Percentiles rank a stretch among this genome's conserved stretches.
These are phyloP conservation scores for Eupeodes luniger DNA, from an alignment of 2,888 invertebrate genomes.

Conservation along the genomic window DNA sequence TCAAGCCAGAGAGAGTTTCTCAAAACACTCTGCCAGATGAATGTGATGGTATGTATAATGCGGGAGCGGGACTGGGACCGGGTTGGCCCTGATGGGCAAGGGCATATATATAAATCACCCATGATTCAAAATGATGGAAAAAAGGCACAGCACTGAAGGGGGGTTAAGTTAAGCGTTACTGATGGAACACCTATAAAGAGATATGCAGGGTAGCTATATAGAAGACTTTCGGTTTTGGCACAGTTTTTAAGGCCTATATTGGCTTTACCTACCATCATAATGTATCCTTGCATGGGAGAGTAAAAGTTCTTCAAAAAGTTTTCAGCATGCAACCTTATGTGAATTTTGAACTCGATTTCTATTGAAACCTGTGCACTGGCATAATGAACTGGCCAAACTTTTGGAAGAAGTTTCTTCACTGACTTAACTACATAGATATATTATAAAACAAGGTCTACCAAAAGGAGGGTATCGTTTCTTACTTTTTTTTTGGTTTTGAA, in stretches of 20 bases:
- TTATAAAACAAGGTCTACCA: background rate
- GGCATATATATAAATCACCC: too few relatives aligned
- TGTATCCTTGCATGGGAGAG: constrained; percentile 14
- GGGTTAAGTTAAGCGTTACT: background rate
- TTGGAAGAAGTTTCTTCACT: constrained; percentile 58
- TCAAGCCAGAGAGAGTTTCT: constrained; percentile 28
- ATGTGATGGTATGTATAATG: constrained; percentile 39
- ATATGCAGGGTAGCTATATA: background rate
- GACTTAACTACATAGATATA: background rate
- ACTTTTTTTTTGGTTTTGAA: constrained; percentile 30
- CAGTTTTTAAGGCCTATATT: constrained; percentile 24
- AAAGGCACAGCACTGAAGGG: too few relatives aligned
- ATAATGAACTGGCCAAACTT: constrained; percentile 73
- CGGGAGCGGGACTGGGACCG: background rate
- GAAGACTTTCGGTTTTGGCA: constrained; percentile 18
- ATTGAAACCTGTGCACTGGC: constrained; percentile 68
- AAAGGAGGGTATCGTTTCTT: constrained; percentile 1
- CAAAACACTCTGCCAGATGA: constrained; percentile 52
- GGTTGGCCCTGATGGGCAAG: too few relatives aligned
- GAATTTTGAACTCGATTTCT: constrained; percentile 67
- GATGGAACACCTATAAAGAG: too few relatives aligned
- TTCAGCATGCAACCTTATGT: constrained; percentile 61
- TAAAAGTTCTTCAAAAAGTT: constrained; percentile 66
- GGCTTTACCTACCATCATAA: too few relatives aligned
- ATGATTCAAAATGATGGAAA: too few relatives aligned